Evolutionary conservation across 2,888 invertebrate genomes (phyloP).

Genomic region (Melipona bicolor): DNA sequence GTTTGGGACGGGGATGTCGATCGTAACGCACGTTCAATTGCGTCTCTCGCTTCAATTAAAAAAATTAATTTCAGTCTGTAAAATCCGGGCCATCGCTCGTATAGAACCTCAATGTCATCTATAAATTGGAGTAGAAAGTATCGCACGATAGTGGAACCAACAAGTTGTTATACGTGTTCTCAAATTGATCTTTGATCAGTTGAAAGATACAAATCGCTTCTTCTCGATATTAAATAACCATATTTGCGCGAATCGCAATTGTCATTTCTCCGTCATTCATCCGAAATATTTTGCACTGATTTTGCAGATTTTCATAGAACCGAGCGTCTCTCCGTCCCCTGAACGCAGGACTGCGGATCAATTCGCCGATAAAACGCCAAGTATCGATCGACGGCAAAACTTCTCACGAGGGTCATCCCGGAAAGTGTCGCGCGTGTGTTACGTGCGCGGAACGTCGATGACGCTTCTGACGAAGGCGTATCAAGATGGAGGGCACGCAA

Average conservation of each 20-base stretch:
- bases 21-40: background rate
- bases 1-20: background rate
- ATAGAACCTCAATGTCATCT: background rate
- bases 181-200: background rate
- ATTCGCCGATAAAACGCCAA: conserved; percentile 16
- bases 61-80: background rate
- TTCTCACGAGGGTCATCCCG: conserved; percentile 39
- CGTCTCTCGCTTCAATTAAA: background rate
- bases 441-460: conserved; percentile 39
- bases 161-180: background rate
- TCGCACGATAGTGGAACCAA: background rate
- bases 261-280: no score
- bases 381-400: conserved; percentile 18
- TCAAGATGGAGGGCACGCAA: conserved; percentile 36
- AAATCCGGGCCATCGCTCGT: background rate
- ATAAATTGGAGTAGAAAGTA: background rate
- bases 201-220: no score
- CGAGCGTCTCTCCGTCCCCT: no score
- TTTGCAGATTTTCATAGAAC: no score
- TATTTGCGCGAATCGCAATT: no score
- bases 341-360: background rate
- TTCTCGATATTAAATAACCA: no score
- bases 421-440: conserved; percentile 33
- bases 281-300: no score
- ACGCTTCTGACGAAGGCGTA: conserved; percentile 35